Evolutionary conservation across 2,888 invertebrate species (phyloP), one percentile per base, ranked within the genome.

Genomic region (Aleiodes testaceus): DNA sequence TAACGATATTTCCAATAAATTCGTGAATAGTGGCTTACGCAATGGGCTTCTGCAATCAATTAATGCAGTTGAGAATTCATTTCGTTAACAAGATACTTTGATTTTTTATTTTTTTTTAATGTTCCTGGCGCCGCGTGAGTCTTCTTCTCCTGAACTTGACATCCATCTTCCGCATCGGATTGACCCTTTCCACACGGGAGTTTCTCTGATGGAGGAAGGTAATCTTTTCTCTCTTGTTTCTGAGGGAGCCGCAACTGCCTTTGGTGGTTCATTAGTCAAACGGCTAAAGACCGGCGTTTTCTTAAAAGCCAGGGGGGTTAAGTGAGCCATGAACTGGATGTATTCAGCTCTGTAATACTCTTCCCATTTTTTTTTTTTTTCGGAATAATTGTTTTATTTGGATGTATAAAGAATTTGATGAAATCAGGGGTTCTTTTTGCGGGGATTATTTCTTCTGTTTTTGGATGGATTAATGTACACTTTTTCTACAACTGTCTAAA

Each of bases 201-300:
- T 78, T 76, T 75, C 75, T 74, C 76, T 75, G 74, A 74, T 20
- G 22, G 14, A 18, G 52, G 30, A 69, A 49, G 53, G 61, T 14
- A 66, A 61, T 65, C 49, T 16, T 44, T 36, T 36, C 36, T 36
- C 36, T 36, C 36, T 36, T 36, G 36, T 44, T 55, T 59, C 26
- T 22, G 55, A 12, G 36, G 18, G 66, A 45, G 22, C 63, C 44
- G 66, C 49, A 61, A 67, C 68, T 50, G 70, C 68, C 71, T 69
- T 44, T 49, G 69, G 52, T 77, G 80, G 79, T 84, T 85, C 84
- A 85, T 85, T 85, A 85, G 84, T 84, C 84, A 84, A 79, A 72
- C 74, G 79, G 74, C 82, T 84, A 84, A 84, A 79, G 79, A 81
- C 75, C 78, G 72, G 72, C 65, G 44, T 55, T 53, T 55, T 45